Base-by-base conservation (phyloP, 2,888 invertebrate species). In the Bursaphelenchus okinawaensis region DNA sequence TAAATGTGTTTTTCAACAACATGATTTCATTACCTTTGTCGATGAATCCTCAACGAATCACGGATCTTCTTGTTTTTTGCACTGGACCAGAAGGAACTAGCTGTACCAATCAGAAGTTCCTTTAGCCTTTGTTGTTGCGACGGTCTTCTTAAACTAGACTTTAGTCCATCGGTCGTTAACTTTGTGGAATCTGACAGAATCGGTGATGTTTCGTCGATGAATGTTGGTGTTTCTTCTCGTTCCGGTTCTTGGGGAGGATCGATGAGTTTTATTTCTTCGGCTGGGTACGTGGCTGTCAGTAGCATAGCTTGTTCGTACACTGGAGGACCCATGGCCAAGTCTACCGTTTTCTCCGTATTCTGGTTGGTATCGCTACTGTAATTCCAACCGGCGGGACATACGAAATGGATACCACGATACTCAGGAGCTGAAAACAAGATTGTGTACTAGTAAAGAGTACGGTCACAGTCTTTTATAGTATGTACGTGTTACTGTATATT, bases 311-410 rank as follows among this genome's bases (percentile, higher is more conserved):
- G 65, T 22, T 73, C 69, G 62, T 75, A 76, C 40, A 67, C 67
- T 12, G 84, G 83, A 12, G 83, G 83, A 4, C 79, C 82, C 28
- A 78, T 72, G 2, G 82, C 69, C 9, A 84, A 74, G 72, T 84
- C 82, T 26, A 83, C 77, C 7, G 65, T 7, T 40, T 68, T 63
- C 63, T 79, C 74, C 27, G 69, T 66, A 7, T 57, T 63, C 9
- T 65, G 66, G 12, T 62, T 62, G 8, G 56, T 62, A 9, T 70
- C 67, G 52, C 40, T 63, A 16, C 72, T 50, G 62, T 80, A 80
- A 59, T 79, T 80, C 80, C 80, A 80, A 9, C 77, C 76, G 0
- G 78, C 75, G n/a, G 77, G 71, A 29, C 72, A 58, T 4, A 80
- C 79, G 0, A 67, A 73, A 64, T 80, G 80, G 16, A 74, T 66